Percentiles rank a stretch among this genome's conserved stretches.
phyloP scores from a whole-genome alignment of 37 sponge, comb jelly and placozoan genomes.

The Aplysina aerophoba region DNA sequence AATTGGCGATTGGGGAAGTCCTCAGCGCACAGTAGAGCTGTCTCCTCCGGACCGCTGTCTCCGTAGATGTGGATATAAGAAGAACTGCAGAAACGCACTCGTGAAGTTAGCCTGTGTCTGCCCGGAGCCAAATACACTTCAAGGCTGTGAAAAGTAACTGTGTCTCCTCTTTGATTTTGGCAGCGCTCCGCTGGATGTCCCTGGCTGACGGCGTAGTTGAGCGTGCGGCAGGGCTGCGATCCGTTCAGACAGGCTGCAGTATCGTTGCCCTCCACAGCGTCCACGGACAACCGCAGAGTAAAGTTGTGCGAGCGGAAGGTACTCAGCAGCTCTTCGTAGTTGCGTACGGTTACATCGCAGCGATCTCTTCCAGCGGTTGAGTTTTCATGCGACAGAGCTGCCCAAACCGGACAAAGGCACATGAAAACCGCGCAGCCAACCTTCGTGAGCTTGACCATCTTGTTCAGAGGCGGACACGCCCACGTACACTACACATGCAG shows the following conservation, averaged over 20 bases:
- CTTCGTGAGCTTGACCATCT: no score
- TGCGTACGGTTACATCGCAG: background rate
- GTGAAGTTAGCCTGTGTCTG: background rate
- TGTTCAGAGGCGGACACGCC: no score
- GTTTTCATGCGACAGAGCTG: background rate
- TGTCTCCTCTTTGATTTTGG: background rate
- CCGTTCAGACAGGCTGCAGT: constrained; percentile 5
- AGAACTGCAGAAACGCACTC: background rate
- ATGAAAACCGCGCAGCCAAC: no score
- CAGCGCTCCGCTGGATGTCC: no score
- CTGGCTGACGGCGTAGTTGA: background rate
- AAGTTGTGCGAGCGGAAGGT: background rate
- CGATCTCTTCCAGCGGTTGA: constrained; percentile 1
- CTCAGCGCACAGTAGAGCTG: background rate
- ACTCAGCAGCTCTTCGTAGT: background rate
- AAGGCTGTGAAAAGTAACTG: background rate
- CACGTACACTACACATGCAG: no score
- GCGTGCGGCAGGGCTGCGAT: background rate
- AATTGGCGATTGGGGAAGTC: background rate
- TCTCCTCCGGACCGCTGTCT: background rate
- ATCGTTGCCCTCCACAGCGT: background rate
- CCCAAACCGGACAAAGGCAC: background rate
- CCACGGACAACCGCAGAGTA: background rate
- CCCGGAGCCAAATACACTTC: background rate
- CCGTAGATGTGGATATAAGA: constrained; percentile 10